Evolutionary conservation across 2,888 invertebrate species (phyloP), one percentile per base, ranked within the genome.

Genomic region (Calameuta filiformis): DNA sequence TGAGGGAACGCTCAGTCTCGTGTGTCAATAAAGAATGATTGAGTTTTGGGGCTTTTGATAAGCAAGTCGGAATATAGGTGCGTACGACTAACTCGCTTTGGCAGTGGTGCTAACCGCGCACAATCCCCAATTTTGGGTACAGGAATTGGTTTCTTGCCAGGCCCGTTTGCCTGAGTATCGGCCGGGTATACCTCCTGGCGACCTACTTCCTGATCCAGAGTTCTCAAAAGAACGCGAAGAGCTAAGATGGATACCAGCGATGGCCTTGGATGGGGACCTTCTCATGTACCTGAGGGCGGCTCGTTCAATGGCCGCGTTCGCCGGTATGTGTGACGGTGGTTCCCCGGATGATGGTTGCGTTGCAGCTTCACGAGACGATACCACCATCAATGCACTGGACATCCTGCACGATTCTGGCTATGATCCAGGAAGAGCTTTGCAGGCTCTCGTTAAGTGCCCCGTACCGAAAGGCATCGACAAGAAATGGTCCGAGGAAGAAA

Each of bases 281-380:
- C 95, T 98, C 90, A 98, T 99, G 98, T 99, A 98, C 94, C 95
- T 99, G 92, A 94, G 98, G 89, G 99, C 98, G 87, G 98, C 98
- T 85, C 95, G 98, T 89, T 98, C 98, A 82, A 98, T 99, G 97
- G 98, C 99, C 90, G 98, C 98, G 80, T 99, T 99, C 93, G 98
- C 98, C 83, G 98, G 98, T 88, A 98, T 99, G 98, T 98, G 98
- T 94, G 98, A 98, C 94, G 98, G 98, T 83, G 98, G 98, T 79
- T 97, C 97, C 84, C 97, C 98, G 77, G 98, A 98, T 92, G 98
- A 99, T 92, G 98, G 98, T 89, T 98, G 98, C 93, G 96, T 97
- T 89, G 98, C 98, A 85, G 99, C 98, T 88, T 97, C 98, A 89
- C 94, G 98, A 91, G 99, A 99, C 93, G 98, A 98, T 92, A 99